Evolutionary conservation across 2,888 invertebrate species (phyloP).

Genomic region (Pristionchus maxplancki): DNA sequence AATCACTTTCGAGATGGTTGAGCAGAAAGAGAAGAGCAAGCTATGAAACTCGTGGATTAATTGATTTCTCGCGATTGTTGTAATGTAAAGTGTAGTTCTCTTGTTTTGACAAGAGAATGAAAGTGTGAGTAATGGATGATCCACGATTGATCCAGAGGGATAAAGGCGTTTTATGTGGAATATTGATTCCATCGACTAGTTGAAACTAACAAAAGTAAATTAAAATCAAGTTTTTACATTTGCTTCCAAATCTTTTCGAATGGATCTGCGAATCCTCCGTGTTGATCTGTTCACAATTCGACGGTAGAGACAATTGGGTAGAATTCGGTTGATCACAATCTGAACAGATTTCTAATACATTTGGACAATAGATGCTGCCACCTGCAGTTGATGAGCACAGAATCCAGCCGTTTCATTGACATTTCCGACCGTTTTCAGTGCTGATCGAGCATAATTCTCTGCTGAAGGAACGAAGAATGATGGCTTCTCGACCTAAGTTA

Average conservation of each 20-base stretch:
- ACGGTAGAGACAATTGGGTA: neutral
- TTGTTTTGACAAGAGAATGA: neutral
- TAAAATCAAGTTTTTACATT: neutral
- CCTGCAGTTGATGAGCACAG: constrained; percentile 67
- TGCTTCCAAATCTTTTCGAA: neutral
- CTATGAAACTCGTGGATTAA: neutral
- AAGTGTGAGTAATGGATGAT: neutral
- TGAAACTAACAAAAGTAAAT: too few relatives aligned
- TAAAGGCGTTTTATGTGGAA: neutral
- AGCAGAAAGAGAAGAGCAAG: neutral
- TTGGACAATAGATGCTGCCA: neutral
- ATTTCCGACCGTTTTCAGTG: constrained; percentile 69
- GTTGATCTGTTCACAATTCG: neutral
- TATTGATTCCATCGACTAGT: neutral
- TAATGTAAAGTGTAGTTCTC: too few relatives aligned
- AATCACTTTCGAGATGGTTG: constrained; percentile 65
- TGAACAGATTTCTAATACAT: neutral
- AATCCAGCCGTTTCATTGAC: constrained; percentile 72
- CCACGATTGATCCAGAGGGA: neutral
- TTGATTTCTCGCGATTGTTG: neutral
- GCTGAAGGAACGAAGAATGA: neutral
- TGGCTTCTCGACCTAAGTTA: neutral
- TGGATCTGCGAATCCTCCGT: neutral
- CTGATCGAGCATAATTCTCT: constrained; percentile 62
- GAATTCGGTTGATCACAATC: neutral